Evolutionary conservation across 2,797 vertebrate genomes (phyloP).

Genomic region (Carcharodon carcharias): DNA sequence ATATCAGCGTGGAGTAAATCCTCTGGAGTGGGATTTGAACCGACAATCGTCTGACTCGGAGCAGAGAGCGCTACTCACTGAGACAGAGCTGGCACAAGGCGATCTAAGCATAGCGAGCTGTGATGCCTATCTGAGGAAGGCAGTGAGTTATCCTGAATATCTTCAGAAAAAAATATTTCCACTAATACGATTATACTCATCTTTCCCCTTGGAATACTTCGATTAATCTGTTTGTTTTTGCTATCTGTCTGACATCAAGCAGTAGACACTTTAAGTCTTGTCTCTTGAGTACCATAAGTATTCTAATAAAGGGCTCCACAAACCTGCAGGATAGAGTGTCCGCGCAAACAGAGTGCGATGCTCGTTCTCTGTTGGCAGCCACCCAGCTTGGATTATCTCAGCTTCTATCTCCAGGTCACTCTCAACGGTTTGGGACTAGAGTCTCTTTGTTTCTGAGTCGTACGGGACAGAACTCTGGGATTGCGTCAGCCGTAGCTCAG

Average conservation of each 20-base stretch:
- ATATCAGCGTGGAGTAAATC: neutral
- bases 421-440: neutral
- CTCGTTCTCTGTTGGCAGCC: neutral
- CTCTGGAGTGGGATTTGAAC: neutral
- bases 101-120: neutral
- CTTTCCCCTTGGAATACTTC: neutral
- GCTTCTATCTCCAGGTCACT: neutral
- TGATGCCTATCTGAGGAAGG: neutral
- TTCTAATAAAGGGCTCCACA: neutral
- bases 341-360: neutral
- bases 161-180: neutral
- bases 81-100: neutral
- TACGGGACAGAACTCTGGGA: neutral
- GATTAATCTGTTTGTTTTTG: neutral
- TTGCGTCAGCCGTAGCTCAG: neutral
- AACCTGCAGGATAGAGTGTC: too few species aligned
- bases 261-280: neutral
- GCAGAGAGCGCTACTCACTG: neutral
- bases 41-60: too few species aligned
- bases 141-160: neutral
- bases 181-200: neutral
- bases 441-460: neutral
- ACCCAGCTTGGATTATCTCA: neutral
- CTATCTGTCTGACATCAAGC: neutral
- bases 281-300: neutral